Percentiles rank a stretch among this genome's conserved stretches.
Conservation (phyloP, 1,140 invertebrate species). For the Pseudomyrmex flavicornis region DNA sequence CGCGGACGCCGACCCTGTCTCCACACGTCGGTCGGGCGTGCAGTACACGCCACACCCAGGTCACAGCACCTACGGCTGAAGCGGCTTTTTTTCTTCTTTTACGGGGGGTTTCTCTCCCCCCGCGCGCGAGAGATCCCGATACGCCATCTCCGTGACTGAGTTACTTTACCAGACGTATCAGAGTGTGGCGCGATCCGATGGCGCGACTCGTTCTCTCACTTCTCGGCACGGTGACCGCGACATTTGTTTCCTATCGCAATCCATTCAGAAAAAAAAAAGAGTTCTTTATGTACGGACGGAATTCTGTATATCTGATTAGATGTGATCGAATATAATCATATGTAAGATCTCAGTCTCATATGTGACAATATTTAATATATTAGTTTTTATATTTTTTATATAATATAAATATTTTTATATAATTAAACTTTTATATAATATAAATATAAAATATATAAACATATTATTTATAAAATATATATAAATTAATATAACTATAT, state of each 20-base stretch:
- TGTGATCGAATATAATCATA: too few relatives aligned
- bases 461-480: too few relatives aligned
- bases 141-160: conserved; percentile 48
- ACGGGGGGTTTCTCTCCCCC: conserved; percentile 11
- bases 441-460: too few relatives aligned
- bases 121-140: conserved; percentile 46
- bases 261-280: neutral
- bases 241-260: too few relatives aligned
- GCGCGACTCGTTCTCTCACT: conserved; percentile 16
- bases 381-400: too few relatives aligned
- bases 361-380: too few relatives aligned
- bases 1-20: conserved; percentile 47
- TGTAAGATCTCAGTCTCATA: too few relatives aligned
- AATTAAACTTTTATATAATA: too few relatives aligned
- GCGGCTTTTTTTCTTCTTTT: conserved; percentile 31
- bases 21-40: conserved; percentile 52
- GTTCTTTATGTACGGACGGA: neutral
- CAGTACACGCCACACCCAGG: conserved; percentile 54
- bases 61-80: conserved; percentile 54
- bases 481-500: too few relatives aligned
- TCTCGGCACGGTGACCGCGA: neutral
- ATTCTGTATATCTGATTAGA: too few relatives aligned
- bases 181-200: neutral
- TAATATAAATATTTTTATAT: too few relatives aligned
- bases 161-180: conserved; percentile 33